These are phyloP conservation scores for Elysia chlorotica DNA, from an alignment of 1,140 invertebrate genomes.

Conservation along the genomic window DNA sequence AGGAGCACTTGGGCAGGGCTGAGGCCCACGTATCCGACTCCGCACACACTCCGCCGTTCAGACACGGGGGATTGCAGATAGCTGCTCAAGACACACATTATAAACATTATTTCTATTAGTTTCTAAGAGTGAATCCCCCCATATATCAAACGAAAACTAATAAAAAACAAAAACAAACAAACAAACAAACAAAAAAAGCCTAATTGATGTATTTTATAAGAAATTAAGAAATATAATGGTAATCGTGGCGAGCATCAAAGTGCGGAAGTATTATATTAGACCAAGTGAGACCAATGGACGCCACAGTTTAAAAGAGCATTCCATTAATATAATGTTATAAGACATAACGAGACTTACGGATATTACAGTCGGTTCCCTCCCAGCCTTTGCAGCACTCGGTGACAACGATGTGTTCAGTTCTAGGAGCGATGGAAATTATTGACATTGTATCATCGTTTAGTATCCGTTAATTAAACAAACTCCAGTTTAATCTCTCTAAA, in stretches of 20 bases:
- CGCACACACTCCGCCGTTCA: neutral
- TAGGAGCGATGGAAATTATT: neutral
- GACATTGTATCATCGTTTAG: neutral
- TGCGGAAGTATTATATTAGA: too few species aligned
- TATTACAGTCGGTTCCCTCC: neutral
- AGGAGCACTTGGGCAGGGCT: neutral
- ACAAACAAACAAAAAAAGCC: neutral
- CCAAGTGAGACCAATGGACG: neutral
- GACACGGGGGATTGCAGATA: neutral
- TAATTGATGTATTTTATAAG: neutral
- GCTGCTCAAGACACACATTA: neutral
- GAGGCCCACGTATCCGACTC: neutral
- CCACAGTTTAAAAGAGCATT: neutral
- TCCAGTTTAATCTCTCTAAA: neutral
- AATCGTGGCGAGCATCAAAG: too few species aligned
- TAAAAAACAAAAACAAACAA: neutral
- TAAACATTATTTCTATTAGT: neutral
- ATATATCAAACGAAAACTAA: neutral
- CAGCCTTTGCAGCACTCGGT: neutral
- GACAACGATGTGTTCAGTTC: neutral
- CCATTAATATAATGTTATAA: neutral
- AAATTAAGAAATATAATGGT: too few species aligned
- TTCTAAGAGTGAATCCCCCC: neutral
- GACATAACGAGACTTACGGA: neutral
- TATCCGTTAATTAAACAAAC: neutral